phyloP scores from a whole-genome alignment of 2,888 invertebrate genomes.

The Tribolium freemani region DNA sequence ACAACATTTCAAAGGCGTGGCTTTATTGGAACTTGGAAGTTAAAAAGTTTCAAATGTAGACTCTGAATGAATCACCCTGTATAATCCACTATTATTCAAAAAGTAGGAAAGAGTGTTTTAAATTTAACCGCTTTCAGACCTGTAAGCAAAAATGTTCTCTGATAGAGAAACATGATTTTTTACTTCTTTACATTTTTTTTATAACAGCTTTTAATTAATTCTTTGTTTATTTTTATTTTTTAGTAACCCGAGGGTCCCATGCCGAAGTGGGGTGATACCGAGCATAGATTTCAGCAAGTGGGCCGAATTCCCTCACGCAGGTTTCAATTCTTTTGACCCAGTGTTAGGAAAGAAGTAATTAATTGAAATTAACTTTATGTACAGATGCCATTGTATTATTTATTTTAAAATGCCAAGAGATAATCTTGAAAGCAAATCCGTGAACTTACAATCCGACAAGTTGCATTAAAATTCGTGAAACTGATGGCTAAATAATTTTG shows the following conservation, averaged over 20 bases:
- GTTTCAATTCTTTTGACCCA: constrained; percentile 2
- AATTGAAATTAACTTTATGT: constrained; percentile 8
- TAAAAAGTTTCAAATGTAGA: no score
- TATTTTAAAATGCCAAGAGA: constrained; percentile 22
- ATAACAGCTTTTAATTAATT: no score
- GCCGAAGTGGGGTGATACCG: constrained; percentile 89
- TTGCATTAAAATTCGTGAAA: constrained; percentile 2
- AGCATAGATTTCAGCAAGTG: constrained; percentile 91
- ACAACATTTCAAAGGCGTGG: no score
- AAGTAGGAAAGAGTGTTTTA: no score
- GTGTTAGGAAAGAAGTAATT: constrained; percentile 22
- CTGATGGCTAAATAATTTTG: background rate
- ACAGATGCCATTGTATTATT: constrained; percentile 36
- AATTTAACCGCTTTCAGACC: no score
- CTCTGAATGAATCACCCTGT: no score
- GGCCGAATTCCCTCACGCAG: constrained; percentile 75
- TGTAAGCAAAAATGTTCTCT: no score
- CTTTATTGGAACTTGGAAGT: no score
- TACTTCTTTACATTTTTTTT: constrained; percentile 48
- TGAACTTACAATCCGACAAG: background rate
- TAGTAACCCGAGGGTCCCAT: constrained; percentile 94
- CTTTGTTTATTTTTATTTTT: constrained; percentile 47
- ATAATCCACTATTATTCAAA: no score
- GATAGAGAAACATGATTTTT: no score
- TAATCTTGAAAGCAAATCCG: constrained; percentile 11